phyloP scores from a whole-genome alignment of 2,888 invertebrate genomes.

The Hyposoter dolosus region DNA sequence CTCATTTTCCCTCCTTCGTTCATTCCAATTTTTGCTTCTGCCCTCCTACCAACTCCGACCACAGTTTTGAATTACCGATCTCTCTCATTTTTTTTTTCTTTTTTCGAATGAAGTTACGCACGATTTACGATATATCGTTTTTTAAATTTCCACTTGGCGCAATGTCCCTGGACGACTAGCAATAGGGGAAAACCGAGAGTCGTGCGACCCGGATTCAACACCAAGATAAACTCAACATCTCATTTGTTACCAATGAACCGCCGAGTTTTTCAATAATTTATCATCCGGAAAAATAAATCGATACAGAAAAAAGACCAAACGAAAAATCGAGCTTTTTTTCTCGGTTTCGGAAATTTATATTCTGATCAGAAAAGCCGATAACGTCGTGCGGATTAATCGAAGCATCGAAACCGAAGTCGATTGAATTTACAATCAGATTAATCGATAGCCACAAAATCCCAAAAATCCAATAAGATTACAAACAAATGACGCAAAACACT shows the following conservation, averaged over 20 bases:
- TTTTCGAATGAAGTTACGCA: constrained; percentile 69
- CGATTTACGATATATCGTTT: constrained; percentile 71
- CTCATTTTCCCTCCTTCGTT: background rate
- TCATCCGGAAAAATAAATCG: constrained; percentile 8
- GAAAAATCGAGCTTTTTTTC: no score
- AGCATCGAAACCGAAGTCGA: background rate
- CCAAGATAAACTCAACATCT: constrained; percentile 11
- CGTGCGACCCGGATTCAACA: constrained; percentile 28
- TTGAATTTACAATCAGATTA: background rate
- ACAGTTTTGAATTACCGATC: constrained; percentile 55
- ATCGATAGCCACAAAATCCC: background rate
- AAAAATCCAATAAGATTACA: background rate
- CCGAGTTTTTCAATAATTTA: constrained; percentile 14
- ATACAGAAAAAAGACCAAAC: background rate
- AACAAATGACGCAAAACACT: constrained; percentile 5
- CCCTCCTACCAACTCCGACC: constrained; percentile 7
- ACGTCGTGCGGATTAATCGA: background rate
- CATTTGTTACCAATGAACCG: constrained; percentile 41
- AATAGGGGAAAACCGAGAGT: constrained; percentile 37
- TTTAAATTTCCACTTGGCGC: constrained; percentile 51
- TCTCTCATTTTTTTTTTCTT: constrained; percentile 57
- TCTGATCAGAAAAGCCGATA: background rate
- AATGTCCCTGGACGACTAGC: background rate
- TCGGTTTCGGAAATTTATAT: background rate
- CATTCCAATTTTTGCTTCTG: constrained; percentile 35